A percentile compares a stretch with the other conserved stretches of the same genome.
phyloP scores from a whole-genome alignment of 2,888 invertebrate species.

The Pogonocherus hispidulus region DNA sequence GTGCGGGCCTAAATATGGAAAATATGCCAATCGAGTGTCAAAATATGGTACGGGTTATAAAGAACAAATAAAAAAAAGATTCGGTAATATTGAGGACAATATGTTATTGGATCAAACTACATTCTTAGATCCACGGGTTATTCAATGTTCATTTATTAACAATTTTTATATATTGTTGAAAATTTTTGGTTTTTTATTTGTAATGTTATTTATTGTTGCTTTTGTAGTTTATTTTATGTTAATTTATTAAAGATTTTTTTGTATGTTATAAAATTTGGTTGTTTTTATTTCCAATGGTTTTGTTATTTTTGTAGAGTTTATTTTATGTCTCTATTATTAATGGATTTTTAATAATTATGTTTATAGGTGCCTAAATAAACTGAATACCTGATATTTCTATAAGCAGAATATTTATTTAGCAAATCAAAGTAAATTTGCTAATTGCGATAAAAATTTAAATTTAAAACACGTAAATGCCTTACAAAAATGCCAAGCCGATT shows the following conservation, averaged over 20 bases:
- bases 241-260: no score
- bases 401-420: neutral
- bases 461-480: neutral
- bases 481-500: neutral
- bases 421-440: neutral
- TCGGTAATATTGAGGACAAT: slow-evolving; percentile 17
- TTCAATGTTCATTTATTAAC: no score
- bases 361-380: neutral
- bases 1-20: neutral
- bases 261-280: no score
- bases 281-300: no score
- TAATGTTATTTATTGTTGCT: no score
- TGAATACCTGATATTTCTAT: neutral
- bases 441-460: neutral
- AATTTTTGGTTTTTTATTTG: no score
- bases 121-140: slow-evolving; percentile 31
- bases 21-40: neutral
- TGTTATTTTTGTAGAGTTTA: no score
- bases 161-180: no score
- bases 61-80: neutral
- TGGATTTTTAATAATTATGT: neutral
- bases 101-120: slow-evolving; percentile 12
- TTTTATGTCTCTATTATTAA: no score
- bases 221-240: no score
- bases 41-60: neutral